Evolutionary conservation across 2,113 vertebrate species (phyloP).

Genomic region (Amia ocellicauda): DNA sequence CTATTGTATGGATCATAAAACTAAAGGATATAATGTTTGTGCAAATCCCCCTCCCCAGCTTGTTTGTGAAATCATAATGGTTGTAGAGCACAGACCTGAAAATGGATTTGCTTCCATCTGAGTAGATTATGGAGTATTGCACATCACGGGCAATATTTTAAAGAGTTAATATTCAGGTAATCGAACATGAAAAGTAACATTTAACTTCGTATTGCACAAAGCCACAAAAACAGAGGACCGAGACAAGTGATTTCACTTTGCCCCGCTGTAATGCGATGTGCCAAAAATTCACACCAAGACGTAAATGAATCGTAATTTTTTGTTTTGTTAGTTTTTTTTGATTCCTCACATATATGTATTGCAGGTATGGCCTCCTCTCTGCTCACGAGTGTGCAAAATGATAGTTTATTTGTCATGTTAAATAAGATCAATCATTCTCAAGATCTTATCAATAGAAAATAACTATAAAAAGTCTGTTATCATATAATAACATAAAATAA

Average conservation of each 20-base stretch:
- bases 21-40: constrained; percentile 59
- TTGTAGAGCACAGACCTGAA: constrained; percentile 12
- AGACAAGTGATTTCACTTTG: not conserved
- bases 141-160: constrained; percentile 8
- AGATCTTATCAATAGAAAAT: too few species aligned
- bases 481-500: too few species aligned
- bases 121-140: not conserved
- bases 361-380: too few species aligned
- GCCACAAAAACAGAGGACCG: not conserved
- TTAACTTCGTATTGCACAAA: not conserved
- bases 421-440: too few species aligned
- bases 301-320: too few species aligned
- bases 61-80: constrained; percentile 42
- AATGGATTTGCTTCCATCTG: constrained; percentile 8
- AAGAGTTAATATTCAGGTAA: constrained; percentile 13
- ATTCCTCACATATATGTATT: too few species aligned
- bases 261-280: too few species aligned
- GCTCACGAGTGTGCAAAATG: too few species aligned
- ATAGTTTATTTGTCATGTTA: too few species aligned
- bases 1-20: constrained; percentile 67
- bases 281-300: too few species aligned
- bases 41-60: constrained; percentile 30
- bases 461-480: too few species aligned
- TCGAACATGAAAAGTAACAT: not conserved
- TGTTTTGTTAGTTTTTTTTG: too few species aligned